Evolutionary conservation across 2,888 invertebrate genomes (phyloP), one percentile per base, ranked within the genome.

Genomic region (Cheilosia soror): DNA sequence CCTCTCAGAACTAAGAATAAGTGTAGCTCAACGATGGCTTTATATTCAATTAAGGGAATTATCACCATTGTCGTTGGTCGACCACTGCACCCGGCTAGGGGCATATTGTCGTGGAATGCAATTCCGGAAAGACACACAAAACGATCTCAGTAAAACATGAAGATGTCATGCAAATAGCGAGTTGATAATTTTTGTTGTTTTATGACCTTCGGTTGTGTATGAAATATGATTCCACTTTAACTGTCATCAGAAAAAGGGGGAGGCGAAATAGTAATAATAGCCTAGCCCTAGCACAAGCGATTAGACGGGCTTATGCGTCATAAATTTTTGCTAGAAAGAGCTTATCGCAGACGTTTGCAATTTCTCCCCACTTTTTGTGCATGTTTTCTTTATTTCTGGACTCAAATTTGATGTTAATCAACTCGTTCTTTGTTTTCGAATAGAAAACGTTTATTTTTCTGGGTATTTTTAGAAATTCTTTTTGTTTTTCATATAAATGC

Each of bases 351-450:
- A 13, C 68, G 51, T 53, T 66, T 66, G 9, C 11, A 5, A 13
- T 58, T 71, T 9, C 37, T n/a, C 37, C 37, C 37, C 37, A 37
- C 37, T 63, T 27, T 42, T 44, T 44, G 11, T 37, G 29, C 11
- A n/a, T 33, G n/a, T 49, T 49, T 62, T 40, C 6, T 5, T 9
- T 13, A 33, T 55, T 37, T 37, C 1, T 65, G 4, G 47, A 20
- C 2, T 63, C 29, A 15, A 27, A n/a, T 11, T 31, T 5, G 5
- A 13, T 25, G 15, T 44, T 58, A 27, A 49, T 78, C 55, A 78
- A 58, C 78, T 68, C 72, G 66, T 71, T 55, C 78, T 80, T 80
- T 80, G 80, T 80, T 75, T 68, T 80, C 31, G 15, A 42, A 68
- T 11, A 4, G 37, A 37, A 37, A 11, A 11, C 37, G 47, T 6